phyloP scores from a whole-genome alignment of 1,140 invertebrate species.

The Microplitis demolitor region DNA sequence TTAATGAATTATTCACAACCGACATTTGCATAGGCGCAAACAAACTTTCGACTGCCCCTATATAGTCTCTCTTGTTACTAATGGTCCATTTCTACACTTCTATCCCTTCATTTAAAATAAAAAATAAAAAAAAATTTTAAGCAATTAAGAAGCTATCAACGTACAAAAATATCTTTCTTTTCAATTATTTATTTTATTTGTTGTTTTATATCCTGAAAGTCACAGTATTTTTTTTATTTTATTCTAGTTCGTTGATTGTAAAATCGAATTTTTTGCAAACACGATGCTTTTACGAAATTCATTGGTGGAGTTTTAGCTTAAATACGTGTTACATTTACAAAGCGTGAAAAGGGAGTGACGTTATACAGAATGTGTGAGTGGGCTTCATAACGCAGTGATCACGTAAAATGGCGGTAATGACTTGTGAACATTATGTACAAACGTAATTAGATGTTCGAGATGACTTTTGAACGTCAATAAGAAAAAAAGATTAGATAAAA shows the following conservation, averaged over 20 bases:
- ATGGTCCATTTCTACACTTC: not conserved
- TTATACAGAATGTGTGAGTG: not conserved
- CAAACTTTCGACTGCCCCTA: slow-evolving; percentile 30
- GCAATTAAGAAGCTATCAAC: slow-evolving; percentile 5
- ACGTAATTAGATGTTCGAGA: not conserved
- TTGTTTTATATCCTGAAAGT: not conserved
- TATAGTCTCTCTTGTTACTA: not conserved
- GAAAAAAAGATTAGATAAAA: too few species aligned
- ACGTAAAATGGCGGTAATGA: slow-evolving; percentile 2
- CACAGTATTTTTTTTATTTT: not conserved
- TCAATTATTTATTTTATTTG: not conserved
- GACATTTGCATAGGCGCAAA: slow-evolving; percentile 37
- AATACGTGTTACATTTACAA: slow-evolving; percentile 5
- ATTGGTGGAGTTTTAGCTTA: not conserved
- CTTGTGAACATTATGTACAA: not conserved
- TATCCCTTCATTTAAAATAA: not conserved
- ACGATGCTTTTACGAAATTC: not conserved
- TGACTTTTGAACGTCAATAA: not conserved
- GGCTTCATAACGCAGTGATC: slow-evolving; percentile 2
- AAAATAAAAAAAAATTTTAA: not conserved
- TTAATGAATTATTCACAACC: slow-evolving; percentile 46
- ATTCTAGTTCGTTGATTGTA: not conserved
- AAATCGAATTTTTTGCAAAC: not conserved
- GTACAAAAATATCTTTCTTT: not conserved
- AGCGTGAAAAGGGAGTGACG: not conserved